Conservation (phyloP, 2,797 vertebrate genomes). For the Halcyon leucocephala region DNA sequence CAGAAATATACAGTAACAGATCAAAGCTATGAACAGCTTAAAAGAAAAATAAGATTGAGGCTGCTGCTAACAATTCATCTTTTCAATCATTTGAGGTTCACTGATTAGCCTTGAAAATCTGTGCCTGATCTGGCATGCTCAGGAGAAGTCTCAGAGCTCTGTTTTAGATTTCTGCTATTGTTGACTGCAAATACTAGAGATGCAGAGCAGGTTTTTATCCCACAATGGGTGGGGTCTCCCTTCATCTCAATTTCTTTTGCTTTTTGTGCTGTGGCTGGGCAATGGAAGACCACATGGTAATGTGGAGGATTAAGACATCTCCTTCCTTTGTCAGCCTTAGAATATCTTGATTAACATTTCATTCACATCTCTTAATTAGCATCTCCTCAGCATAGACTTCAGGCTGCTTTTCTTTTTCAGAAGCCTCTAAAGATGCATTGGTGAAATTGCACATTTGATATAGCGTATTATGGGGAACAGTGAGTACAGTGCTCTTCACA, state of each 20-base stretch:
- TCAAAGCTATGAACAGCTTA: not conserved
- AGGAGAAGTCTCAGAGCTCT: not conserved
- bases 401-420: constrained; percentile 5
- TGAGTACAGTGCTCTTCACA: not conserved
- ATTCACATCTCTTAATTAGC: constrained; percentile 38
- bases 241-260: not conserved
- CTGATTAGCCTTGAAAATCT: not conserved
- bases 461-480: not conserved
- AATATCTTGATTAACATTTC: constrained; percentile 36
- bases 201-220: not conserved
- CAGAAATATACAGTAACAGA: not conserved
- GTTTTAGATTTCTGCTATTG: not conserved
- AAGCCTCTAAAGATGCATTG: not conserved
- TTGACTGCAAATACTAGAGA: not conserved
- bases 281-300: not conserved
- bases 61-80: constrained; percentile 11
- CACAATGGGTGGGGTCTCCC: not conserved
- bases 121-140: not conserved
- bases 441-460: not conserved
- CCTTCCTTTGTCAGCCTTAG: not conserved
- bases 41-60: constrained; percentile 28
- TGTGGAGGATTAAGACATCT: constrained; percentile 31
- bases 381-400: constrained; percentile 19
- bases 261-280: not conserved
- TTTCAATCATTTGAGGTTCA: not conserved